phyloP scores from a whole-genome alignment of 2,888 invertebrate genomes.

The Pherbina coryleti region DNA sequence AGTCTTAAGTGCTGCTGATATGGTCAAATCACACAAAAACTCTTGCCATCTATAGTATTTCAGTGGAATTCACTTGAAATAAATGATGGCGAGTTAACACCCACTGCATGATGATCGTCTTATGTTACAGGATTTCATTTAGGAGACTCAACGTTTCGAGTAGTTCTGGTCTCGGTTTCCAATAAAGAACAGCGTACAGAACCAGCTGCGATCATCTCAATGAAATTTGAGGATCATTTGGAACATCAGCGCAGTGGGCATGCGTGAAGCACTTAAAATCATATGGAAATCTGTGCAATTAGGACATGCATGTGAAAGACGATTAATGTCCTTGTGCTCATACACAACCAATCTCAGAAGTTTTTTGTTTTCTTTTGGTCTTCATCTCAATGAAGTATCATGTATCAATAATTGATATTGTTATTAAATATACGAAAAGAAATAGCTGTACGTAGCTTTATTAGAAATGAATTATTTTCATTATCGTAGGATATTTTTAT shows the following conservation, averaged over 20 bases:
- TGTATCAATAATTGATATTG: no score
- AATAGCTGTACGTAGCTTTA: no score
- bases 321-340: slow-evolving; percentile 1
- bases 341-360: slow-evolving; percentile 50
- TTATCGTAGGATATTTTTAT: no score
- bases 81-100: slow-evolving; percentile 65
- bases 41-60: not conserved
- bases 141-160: not conserved
- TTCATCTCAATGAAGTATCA: no score
- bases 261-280: slow-evolving; percentile 13
- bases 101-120: slow-evolving; percentile 49
- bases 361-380: no score
- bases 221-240: not conserved
- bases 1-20: slow-evolving; percentile 41
- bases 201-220: not conserved
- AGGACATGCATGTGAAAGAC: not conserved
- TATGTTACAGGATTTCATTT: slow-evolving; percentile 6
- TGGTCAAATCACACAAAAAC: slow-evolving; percentile 17
- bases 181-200: not conserved
- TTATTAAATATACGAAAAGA: no score
- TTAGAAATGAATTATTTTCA: no score
- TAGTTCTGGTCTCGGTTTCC: not conserved
- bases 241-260: not conserved
- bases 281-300: slow-evolving; percentile 14
- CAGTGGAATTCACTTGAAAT: slow-evolving; percentile 42